These are phyloP conservation scores for Colletes latitarsis DNA, from an alignment of 1,140 invertebrate species.

Conservation along the genomic window DNA sequence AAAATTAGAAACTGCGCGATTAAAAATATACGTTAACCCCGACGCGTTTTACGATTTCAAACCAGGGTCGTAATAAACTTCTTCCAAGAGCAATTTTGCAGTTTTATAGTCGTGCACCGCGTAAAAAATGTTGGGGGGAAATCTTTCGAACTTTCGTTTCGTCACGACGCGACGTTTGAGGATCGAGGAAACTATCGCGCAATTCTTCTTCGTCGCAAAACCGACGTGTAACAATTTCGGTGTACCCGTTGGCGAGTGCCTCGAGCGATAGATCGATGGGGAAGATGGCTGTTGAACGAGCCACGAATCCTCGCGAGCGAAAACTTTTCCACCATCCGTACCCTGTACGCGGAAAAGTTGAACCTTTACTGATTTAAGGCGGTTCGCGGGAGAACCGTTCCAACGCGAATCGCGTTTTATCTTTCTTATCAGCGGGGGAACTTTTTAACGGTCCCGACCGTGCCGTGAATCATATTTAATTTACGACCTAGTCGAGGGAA, in stretches of 20 bases:
- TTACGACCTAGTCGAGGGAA: constrained; percentile 5
- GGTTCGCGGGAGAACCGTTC: not conserved
- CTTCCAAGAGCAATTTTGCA: too few relatives aligned
- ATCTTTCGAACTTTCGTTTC: too few relatives aligned
- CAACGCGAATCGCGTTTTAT: not conserved
- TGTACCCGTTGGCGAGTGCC: not conserved
- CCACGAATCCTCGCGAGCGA: not conserved
- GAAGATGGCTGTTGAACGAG: not conserved
- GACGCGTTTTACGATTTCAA: not conserved
- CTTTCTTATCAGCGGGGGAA: not conserved
- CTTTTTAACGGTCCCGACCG: constrained; percentile 7
- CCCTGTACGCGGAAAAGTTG: not conserved
- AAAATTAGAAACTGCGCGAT: not conserved
- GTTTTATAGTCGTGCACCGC: too few relatives aligned
- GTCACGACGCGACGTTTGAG: too few relatives aligned
- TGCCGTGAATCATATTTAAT: constrained; percentile 49
- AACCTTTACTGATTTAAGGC: not conserved
- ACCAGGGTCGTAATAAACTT: too few relatives aligned
- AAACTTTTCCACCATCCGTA: too few relatives aligned
- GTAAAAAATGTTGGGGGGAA: too few relatives aligned
- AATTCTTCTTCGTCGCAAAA: too few relatives aligned
- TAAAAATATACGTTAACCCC: not conserved
- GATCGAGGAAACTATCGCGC: too few relatives aligned
- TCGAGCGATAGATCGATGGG: not conserved
- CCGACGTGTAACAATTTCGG: not conserved